Evolutionary conservation across 2,113 vertebrate species (phyloP).

Genomic region (Barnardius zonarius): DNA sequence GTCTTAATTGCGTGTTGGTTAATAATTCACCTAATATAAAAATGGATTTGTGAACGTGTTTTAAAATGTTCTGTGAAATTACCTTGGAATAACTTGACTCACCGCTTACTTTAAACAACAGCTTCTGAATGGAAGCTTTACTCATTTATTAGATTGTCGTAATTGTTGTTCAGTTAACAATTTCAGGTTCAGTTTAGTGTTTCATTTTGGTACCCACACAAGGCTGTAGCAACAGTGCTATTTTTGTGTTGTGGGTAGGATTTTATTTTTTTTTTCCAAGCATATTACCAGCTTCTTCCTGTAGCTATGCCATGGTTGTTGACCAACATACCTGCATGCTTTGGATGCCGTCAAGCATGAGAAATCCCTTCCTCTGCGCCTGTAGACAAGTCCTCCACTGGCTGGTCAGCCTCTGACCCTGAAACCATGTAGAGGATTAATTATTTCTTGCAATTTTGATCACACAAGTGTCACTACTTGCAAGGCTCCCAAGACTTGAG

Average conservation of each 20-base stretch:
- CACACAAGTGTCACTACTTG: accelerated
- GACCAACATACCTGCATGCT: not conserved
- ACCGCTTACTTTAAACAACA: not conserved
- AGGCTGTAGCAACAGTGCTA: not conserved
- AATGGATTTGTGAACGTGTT: not conserved
- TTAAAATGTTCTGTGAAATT: not conserved
- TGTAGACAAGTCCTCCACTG: not conserved
- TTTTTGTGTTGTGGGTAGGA: not conserved
- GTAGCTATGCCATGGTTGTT: not conserved
- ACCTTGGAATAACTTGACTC: not conserved
- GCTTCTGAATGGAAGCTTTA: not conserved
- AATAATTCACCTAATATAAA: not conserved
- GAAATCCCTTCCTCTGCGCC: not conserved
- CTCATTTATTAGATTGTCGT: not conserved
- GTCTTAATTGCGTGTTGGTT: not conserved
- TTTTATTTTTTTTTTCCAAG: not conserved
- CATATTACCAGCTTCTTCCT: not conserved
- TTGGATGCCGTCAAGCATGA: not conserved
- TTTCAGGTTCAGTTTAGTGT: not conserved
- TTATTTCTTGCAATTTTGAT: not conserved
- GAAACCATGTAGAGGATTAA: not conserved
- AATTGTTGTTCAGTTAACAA: not conserved
- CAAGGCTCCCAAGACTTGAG: not conserved
- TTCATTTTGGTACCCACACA: not conserved
- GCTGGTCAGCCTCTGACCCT: not conserved